phyloP scores from a whole-genome alignment of 2,113 vertebrate species.

The Fregata magnificens region DNA sequence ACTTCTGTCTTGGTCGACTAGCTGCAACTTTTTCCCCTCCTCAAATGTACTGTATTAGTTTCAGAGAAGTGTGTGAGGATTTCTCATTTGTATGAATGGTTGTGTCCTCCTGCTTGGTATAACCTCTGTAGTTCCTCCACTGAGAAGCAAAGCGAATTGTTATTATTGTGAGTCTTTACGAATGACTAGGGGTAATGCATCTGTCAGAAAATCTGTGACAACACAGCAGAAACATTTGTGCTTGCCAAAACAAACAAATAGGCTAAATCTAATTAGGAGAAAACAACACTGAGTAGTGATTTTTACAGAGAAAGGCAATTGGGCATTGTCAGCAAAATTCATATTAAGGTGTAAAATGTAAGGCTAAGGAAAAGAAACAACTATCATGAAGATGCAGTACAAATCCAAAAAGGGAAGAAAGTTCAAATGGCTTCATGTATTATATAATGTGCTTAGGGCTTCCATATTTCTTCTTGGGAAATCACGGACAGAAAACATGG shows the following conservation, averaged over 20 bases:
- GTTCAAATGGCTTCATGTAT: not conserved
- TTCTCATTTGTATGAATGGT: not conserved
- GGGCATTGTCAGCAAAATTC: not conserved
- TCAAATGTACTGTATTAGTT: not conserved
- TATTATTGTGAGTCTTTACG: not conserved
- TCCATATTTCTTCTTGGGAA: not conserved
- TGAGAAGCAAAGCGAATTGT: not conserved
- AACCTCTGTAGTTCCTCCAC: not conserved
- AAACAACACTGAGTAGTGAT: not conserved
- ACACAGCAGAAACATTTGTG: not conserved
- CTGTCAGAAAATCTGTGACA: constrained; percentile 1
- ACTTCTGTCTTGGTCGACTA: not conserved
- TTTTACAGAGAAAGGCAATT: not conserved
- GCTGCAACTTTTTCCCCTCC: not conserved
- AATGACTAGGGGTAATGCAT: not conserved
- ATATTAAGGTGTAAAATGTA: not conserved
- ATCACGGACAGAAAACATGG: not conserved
- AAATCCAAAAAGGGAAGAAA: not conserved
- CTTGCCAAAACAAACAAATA: not conserved
- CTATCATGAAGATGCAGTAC: not conserved
- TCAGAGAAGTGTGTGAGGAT: not conserved
- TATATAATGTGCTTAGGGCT: not conserved
- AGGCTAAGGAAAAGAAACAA: not conserved
- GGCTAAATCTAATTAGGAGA: not conserved
- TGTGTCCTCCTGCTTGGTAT: not conserved